Evolutionary conservation across 1,140 invertebrate genomes (phyloP).

Genomic region (Drosophila kohkoa): DNA sequence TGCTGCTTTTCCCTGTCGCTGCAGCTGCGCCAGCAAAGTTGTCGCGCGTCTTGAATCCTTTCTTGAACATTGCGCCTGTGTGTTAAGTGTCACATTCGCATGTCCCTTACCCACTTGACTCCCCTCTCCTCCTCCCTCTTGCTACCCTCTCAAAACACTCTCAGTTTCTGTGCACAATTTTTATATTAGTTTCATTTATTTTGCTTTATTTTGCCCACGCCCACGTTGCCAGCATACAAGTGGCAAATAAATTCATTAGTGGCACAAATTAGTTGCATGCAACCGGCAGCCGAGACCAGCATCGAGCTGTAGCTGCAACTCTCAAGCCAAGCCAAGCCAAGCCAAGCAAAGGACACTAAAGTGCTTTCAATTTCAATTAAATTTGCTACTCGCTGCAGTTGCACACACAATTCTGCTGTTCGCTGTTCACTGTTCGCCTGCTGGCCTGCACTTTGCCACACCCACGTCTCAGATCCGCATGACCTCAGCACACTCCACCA

Average conservation of each 20-base stretch:
- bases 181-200: conserved; percentile 76
- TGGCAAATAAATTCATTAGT: conserved; percentile 84
- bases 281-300: conserved; percentile 26
- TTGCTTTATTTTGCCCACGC: conserved; percentile 70
- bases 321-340: conserved; percentile 17
- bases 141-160: not conserved
- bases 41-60: conserved; percentile 64
- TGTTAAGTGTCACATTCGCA: conserved; percentile 48
- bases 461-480: not conserved
- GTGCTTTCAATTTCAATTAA: conserved; percentile 84
- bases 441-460: conserved; percentile 35
- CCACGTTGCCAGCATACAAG: conserved; percentile 78
- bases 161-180: conserved; percentile 37
- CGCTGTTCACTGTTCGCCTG: conserved; percentile 33
- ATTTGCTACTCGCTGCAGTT: conserved; percentile 59
- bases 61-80: conserved; percentile 50
- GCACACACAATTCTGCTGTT: conserved; percentile 3
- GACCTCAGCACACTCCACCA: not conserved
- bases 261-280: conserved; percentile 83
- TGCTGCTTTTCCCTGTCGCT: conserved; percentile 38
- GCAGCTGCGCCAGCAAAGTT: conserved; percentile 36
- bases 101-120: too few relatives aligned
- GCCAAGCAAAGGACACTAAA: conserved; percentile 71
- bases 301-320: not conserved
- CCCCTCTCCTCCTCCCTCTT: not conserved